A percentile compares a stretch with the other conserved stretches of the same genome.
These are phyloP conservation scores for Pseudolaguvia tuberculata DNA, from an alignment of 2,113 vertebrate species.

Conservation along the genomic window DNA sequence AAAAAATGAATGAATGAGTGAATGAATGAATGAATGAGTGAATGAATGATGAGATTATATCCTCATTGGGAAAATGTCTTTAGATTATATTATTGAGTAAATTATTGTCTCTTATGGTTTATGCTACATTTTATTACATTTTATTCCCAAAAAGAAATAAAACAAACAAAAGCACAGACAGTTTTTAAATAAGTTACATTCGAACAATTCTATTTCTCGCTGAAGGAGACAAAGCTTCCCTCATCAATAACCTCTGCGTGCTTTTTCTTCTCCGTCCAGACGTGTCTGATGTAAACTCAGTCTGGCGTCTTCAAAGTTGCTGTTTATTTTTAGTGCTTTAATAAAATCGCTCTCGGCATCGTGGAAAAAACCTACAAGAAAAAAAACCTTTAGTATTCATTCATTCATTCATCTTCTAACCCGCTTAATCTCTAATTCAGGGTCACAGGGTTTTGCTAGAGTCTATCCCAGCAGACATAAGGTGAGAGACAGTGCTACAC, in stretches of 20 bases:
- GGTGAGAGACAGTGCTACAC: too few relatives aligned
- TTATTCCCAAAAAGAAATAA: neutral
- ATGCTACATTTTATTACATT: neutral
- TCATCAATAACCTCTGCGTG: slow-evolving; percentile 68
- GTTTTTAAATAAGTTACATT: neutral
- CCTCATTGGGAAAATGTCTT: too few relatives aligned
- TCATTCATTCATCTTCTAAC: too few relatives aligned
- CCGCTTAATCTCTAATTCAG: too few relatives aligned
- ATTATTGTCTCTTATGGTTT: neutral
- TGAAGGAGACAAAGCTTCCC: neutral
- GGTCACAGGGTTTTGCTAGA: too few relatives aligned
- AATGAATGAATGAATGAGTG: too few relatives aligned
- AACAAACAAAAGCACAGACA: neutral
- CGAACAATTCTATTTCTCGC: neutral
- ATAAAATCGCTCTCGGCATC: slow-evolving; percentile 85
- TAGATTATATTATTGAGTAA: neutral
- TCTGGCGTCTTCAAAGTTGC: slow-evolving; percentile 84
- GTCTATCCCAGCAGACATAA: too few relatives aligned
- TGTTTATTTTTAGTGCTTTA: slow-evolving; percentile 80
- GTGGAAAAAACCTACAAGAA: slow-evolving; percentile 79
- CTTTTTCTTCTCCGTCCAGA: slow-evolving; percentile 80
- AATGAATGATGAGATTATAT: too few relatives aligned
- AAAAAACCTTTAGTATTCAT: neutral
- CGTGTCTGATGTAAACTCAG: slow-evolving; percentile 82
- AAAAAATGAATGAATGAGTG: too few relatives aligned